Evolutionary conservation across 2,113 vertebrate species (phyloP), one percentile per base, ranked within the genome.

Genomic region (Bolborhynchus lineola): DNA sequence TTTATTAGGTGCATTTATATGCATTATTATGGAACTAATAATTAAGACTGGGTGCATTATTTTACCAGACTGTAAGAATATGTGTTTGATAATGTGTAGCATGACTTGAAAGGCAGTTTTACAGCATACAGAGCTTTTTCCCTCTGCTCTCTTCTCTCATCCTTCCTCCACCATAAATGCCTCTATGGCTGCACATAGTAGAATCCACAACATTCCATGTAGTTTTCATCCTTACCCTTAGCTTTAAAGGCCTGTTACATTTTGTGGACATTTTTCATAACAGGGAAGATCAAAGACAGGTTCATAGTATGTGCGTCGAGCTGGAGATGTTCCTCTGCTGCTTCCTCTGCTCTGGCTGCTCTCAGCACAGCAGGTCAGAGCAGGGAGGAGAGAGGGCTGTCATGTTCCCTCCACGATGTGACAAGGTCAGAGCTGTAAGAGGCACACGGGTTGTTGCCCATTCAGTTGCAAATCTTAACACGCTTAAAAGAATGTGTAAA

Each of bases 341-440:
- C 16, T 50, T 76, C 37, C 20, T 25, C 63, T 80, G 57, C 21
- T 71, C 33, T 1, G 1, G 20, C 46, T 65, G 18, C 41, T 81
- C 69, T 52, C 63, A 10, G 47, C 52, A 16, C 1, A 1, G 41
- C 37, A 46, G 69, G 47, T 33, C 0, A 1, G 26, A 75, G 35
- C 4, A 2, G 16, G n/a, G 69, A 47, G 63, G 59, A 46, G 7
- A 60, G 37, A 68, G 8, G 11, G 72, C 53, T 89, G 35, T 33
- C 41, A 18, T 16, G 4, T 33, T 33, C 13, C 28, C 13, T 17
- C 35, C 59, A 37, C 0, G 0, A 2, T 17, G 49, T 33, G 70
- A 35, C 16, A 37, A 0, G 1, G 55, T 19, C 0, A 0, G 69
- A 80, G 57, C 28, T 74, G 11, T 63, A 53, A 63, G 31, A 78